Conservation (phyloP, 2,888 invertebrate species). For the Dexiosoma caninum region DNA sequence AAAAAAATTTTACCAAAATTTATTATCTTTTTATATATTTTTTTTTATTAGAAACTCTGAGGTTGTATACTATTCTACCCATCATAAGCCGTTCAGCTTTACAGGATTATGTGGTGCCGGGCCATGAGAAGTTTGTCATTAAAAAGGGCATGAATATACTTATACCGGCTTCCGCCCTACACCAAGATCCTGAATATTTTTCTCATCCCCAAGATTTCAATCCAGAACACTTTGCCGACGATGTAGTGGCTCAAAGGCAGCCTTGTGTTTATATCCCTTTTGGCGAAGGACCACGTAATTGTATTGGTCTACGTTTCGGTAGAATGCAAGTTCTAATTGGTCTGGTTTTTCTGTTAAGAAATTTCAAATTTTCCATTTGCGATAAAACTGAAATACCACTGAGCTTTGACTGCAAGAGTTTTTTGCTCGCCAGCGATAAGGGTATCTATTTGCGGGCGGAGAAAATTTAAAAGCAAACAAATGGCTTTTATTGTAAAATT, state of each 20-base stretch:
- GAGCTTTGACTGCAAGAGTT: constrained; percentile 59
- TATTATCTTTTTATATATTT: too few relatives aligned
- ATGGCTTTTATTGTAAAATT: too few relatives aligned
- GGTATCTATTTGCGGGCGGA: constrained; percentile 66
- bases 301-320: constrained; percentile 74
- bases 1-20: constrained; percentile 74
- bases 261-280: constrained; percentile 73
- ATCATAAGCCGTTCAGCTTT: constrained; percentile 79
- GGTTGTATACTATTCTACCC: constrained; percentile 80
- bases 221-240: constrained; percentile 81
- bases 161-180: constrained; percentile 78
- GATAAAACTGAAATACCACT: constrained; percentile 67
- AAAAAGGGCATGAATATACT: constrained; percentile 73
- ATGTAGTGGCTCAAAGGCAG: constrained; percentile 79
- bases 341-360: constrained; percentile 65
- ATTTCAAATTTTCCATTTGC: constrained; percentile 65
- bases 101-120: constrained; percentile 79
- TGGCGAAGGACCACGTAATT: constrained; percentile 74
- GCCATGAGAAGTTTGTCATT: constrained; percentile 78
- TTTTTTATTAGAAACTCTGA: constrained; percentile 79
- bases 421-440: constrained; percentile 63
- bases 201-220: constrained; percentile 81
- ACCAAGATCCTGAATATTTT: constrained; percentile 79
- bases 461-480: constrained; percentile 31
- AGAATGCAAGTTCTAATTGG: constrained; percentile 72